Conservation (phyloP, 2,113 vertebrate genomes). For the Sinocyclocheilus rhinocerous region DNA sequence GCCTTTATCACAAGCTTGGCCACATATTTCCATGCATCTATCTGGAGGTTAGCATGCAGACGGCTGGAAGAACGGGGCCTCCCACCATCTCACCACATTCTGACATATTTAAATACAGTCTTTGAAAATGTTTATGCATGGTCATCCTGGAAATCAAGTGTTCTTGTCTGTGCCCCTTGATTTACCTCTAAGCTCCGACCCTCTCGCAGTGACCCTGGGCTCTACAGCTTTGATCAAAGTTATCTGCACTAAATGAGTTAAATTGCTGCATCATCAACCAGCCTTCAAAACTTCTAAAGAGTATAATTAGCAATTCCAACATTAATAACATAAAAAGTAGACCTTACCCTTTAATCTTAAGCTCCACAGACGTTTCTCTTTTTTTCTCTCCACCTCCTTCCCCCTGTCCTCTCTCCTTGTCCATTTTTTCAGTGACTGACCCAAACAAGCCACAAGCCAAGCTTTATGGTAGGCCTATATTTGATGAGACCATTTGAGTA, state of each 20-base stretch:
- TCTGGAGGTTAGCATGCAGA: conserved; percentile 46
- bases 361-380: conserved; percentile 41
- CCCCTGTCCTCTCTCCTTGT: not conserved
- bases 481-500: conserved; percentile 60
- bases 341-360: conserved; percentile 73
- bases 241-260: conserved; percentile 71
- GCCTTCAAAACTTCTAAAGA: conserved; percentile 68
- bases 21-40: conserved; percentile 63
- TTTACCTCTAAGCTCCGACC: conserved; percentile 16
- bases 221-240: conserved; percentile 71
- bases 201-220: conserved; percentile 45
- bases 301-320: conserved; percentile 73
- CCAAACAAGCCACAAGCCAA: conserved; percentile 65
- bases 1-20: conserved; percentile 56
- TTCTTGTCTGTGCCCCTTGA: conserved; percentile 46
- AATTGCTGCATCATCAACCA: conserved; percentile 70
- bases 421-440: conserved; percentile 56
- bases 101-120: conserved; percentile 48
- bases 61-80: conserved; percentile 42
- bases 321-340: conserved; percentile 68
- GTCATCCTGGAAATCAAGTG: conserved; percentile 48
- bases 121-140: conserved; percentile 43
- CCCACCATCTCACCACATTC: conserved; percentile 16
- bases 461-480: conserved; percentile 47
- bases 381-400: conserved; percentile 29